Evolutionary conservation across 2,888 invertebrate species (phyloP).

Genomic region (Xanthorhoe spadicearia): DNA sequence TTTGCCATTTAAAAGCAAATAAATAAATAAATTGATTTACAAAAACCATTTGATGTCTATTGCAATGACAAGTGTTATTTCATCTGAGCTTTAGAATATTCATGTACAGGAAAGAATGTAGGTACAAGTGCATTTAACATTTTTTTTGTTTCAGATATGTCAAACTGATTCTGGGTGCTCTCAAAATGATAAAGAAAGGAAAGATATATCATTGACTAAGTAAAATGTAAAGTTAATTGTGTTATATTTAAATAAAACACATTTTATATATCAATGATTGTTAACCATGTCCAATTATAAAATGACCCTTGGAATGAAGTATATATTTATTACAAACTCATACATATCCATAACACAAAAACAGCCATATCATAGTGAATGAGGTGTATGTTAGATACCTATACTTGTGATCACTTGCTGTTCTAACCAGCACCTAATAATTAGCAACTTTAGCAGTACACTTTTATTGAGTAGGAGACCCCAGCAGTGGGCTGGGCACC

Average conservation of each 20-base stretch:
- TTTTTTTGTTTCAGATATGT: slow-evolving; percentile 7
- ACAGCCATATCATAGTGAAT: slow-evolving; percentile 22
- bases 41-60: not conserved
- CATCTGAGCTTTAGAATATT: not conserved
- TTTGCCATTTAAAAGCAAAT: slow-evolving; percentile 1
- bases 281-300: slow-evolving; percentile 53
- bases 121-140: not conserved
- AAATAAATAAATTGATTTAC: too few relatives aligned
- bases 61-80: not conserved
- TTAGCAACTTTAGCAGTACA: slow-evolving; percentile 7
- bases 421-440: slow-evolving; percentile 24
- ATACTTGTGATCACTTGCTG: slow-evolving; percentile 12
- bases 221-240: not conserved
- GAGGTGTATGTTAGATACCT: slow-evolving; percentile 9
- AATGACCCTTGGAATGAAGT: slow-evolving; percentile 54
- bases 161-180: too few relatives aligned
- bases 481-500: not conserved
- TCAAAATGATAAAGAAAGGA: not conserved
- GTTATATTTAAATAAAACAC: slow-evolving; percentile 28
- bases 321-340: slow-evolving; percentile 39
- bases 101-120: not conserved
- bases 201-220: not conserved
- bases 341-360: slow-evolving; percentile 32
- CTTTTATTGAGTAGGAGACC: not conserved
- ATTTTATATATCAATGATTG: slow-evolving; percentile 48